Evolutionary conservation across 2,888 invertebrate genomes (phyloP), one percentile per base, ranked within the genome.

Genomic region (Tetranychus piercei): DNA sequence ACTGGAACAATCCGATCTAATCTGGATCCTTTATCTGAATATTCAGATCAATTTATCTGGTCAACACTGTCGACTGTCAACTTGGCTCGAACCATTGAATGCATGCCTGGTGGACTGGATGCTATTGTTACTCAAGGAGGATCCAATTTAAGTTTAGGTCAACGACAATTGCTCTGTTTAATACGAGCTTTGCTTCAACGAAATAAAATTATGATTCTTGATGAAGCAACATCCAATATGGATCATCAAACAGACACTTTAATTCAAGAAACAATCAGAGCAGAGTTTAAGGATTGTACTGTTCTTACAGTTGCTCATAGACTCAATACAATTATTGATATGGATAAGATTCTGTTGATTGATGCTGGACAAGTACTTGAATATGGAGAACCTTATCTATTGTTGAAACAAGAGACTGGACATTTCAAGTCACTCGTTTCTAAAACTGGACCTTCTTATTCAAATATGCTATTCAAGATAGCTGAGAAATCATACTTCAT

Each of bases 151-250:
- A 93, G 92, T 75, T 89, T 93, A 7, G 94, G 94, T 0, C 94
- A 94, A 82, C 85, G 92, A 11, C 94, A 94, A 81, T 83, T 94
- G 73, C 88, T 94, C 71, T 94, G 94, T 81, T 84, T 94, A 76
- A 94, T 93, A 0, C 86, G 94, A 74, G 93, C 94, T 65, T 89
- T 94, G 79, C 84, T 94, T 34, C 86, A 90, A 44, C 89, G 89
- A 78, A 92, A 92, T 82, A 88, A 87, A 78, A 88, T 94, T 78
- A 85, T 94, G 0, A 89, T 94, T 78, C 85, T 94, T 79, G 94
- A 94, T 81, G 94, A 94, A 83, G 93, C 94, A 20, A 94, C 94
- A 0, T 92, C 94, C 1, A 94, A 93, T 81, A 92, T 94, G 6
- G 93, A 94, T 83, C 90, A 90, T 20, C 75, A 78, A 34, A 78